These are phyloP conservation scores for Falco berigora DNA, from an alignment of 2,797 vertebrate species.

Conservation along the genomic window DNA sequence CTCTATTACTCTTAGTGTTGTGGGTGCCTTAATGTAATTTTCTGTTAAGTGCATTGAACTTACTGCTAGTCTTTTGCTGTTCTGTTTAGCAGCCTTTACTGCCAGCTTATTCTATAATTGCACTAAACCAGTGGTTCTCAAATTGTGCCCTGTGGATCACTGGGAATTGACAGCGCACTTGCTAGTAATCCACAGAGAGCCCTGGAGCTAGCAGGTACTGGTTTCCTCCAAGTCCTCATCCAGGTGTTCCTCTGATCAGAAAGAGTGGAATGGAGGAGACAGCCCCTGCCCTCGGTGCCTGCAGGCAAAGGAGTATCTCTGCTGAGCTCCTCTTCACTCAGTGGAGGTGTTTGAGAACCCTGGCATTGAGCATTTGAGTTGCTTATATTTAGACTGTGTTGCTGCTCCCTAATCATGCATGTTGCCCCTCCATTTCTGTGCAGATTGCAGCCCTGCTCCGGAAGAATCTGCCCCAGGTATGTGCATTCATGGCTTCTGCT, in stretches of 20 bases:
- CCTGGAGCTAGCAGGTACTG: neutral
- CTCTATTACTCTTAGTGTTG: neutral
- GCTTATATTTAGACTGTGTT: slow-evolving; percentile 74
- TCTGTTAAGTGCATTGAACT: slow-evolving; percentile 25
- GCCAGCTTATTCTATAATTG: slow-evolving; percentile 46
- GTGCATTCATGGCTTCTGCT: slow-evolving; percentile 73
- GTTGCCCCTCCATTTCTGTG: slow-evolving; percentile 87
- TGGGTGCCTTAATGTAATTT: neutral
- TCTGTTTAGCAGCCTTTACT: slow-evolving; percentile 37
- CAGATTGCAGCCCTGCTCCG: slow-evolving; percentile 87
- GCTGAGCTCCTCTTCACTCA: neutral
- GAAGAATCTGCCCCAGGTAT: slow-evolving; percentile 94
- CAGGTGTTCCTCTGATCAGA: neutral
- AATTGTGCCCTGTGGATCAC: neutral
- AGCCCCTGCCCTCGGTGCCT: neutral
- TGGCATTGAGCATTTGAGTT: slow-evolving; percentile 64
- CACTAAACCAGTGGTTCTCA: slow-evolving; percentile 58
- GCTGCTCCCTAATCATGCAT: slow-evolving; percentile 88
- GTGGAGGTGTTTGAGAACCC: slow-evolving; percentile 50
- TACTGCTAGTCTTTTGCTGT: slow-evolving; percentile 37
- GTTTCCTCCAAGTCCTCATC: neutral
- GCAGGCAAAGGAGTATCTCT: neutral
- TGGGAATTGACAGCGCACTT: neutral
- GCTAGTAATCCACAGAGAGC: neutral
- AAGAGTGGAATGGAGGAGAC: neutral